These are phyloP conservation scores for Anaspis maculata DNA, from an alignment of 2,888 invertebrate species.

Conservation along the genomic window DNA sequence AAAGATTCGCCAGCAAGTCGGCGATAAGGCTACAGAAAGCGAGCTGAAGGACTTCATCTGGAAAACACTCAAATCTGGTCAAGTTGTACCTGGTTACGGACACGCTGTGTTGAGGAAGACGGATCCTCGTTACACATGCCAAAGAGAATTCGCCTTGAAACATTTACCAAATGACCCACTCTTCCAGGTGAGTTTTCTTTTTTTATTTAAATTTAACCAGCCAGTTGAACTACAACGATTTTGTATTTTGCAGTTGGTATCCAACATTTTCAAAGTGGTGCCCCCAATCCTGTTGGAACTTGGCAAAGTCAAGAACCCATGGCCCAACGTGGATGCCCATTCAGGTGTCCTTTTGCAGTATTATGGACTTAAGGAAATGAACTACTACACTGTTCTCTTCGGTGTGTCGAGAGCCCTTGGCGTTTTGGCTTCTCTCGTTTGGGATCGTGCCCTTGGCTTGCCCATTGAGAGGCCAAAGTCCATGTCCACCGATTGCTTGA, in stretches of 20 bases:
- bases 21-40: slow-evolving; percentile 80
- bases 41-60: slow-evolving; percentile 94
- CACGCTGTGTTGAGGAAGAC: slow-evolving; percentile 95
- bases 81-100: slow-evolving; percentile 94
- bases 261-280: slow-evolving; percentile 85
- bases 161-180: slow-evolving; percentile 86
- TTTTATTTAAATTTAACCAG: not conserved
- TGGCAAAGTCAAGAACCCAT: slow-evolving; percentile 96
- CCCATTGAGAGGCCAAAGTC: slow-evolving; percentile 86
- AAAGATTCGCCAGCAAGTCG: slow-evolving; percentile 79
- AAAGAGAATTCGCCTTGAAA: slow-evolving; percentile 89
- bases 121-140: slow-evolving; percentile 87
- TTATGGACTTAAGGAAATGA: slow-evolving; percentile 88
- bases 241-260: slow-evolving; percentile 46
- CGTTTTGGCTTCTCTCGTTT: slow-evolving; percentile 72
- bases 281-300: slow-evolving; percentile 86
- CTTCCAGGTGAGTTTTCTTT: slow-evolving; percentile 59
- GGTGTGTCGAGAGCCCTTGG: slow-evolving; percentile 86
- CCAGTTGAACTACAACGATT: not conserved
- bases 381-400: slow-evolving; percentile 89
- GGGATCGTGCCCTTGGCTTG: slow-evolving; percentile 79
- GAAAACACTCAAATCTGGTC: slow-evolving; percentile 92
- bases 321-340: slow-evolving; percentile 98
- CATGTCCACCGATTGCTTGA: slow-evolving; percentile 65
- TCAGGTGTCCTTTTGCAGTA: slow-evolving; percentile 89